Percentiles rank a stretch among this genome's conserved stretches.
Conservation (phyloP, 2,113 vertebrate genomes). For the Oxygymnocypris stewartii region DNA sequence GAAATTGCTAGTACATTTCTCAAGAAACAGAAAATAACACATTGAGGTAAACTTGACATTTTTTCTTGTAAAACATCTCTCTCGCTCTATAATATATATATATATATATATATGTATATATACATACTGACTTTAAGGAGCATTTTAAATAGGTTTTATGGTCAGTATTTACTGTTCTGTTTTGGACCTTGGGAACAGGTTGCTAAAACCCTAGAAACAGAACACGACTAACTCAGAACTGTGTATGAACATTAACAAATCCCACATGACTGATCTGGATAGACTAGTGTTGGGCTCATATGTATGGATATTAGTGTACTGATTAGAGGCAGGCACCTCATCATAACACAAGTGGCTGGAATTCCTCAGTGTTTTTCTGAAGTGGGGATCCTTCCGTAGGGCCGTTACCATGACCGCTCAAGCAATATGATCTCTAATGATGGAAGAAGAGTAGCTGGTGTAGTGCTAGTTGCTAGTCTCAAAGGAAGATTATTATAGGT, state of each 20-base stretch:
- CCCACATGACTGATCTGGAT: neutral
- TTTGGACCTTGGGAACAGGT: neutral
- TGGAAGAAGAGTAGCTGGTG: constrained; percentile 26
- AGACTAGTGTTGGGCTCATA: neutral
- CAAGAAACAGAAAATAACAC: too few relatives aligned
- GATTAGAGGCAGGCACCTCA: neutral
- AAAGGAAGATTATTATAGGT: neutral
- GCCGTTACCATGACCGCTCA: constrained; percentile 24
- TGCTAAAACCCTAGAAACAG: neutral
- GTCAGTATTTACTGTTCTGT: neutral
- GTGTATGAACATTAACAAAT: neutral
- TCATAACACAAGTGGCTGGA: neutral
- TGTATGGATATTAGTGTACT: neutral
- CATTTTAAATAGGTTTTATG: neutral
- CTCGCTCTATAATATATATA: too few relatives aligned
- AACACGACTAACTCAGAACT: neutral
- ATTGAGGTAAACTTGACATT: neutral
- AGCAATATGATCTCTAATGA: constrained; percentile 28
- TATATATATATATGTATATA: too few relatives aligned
- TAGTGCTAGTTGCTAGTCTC: neutral
- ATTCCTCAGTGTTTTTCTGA: neutral
- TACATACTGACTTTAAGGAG: neutral
- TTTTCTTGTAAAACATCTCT: too few relatives aligned
- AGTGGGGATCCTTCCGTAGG: neutral
- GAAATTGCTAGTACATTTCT: too few relatives aligned